phyloP scores from a whole-genome alignment of 2,888 invertebrate genomes.

The Andricus quercusramuli region DNA sequence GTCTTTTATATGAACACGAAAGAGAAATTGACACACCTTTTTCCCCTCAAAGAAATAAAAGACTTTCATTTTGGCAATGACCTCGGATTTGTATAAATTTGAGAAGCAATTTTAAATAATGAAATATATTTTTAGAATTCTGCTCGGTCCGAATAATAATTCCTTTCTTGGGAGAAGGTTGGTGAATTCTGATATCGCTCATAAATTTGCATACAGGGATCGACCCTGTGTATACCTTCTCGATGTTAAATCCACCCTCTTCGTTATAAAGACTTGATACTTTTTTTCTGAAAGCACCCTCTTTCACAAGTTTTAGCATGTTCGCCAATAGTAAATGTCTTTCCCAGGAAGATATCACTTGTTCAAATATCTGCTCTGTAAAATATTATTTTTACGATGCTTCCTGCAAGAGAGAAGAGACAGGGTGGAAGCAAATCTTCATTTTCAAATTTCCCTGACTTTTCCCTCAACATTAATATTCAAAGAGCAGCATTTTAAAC shows the following conservation, averaged over 20 bases:
- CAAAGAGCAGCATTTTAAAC: too few species aligned
- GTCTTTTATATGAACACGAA: neutral
- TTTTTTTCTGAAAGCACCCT: constrained; percentile 4
- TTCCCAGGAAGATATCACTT: constrained; percentile 20
- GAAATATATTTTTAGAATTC: neutral
- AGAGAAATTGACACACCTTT: constrained; percentile 4
- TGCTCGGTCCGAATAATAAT: neutral
- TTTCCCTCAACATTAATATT: too few species aligned
- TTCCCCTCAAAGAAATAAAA: neutral
- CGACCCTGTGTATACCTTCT: neutral
- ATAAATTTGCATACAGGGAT: constrained; percentile 13
- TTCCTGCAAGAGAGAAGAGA: constrained; percentile 6
- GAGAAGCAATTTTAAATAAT: neutral
- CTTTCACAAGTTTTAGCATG: constrained; percentile 25
- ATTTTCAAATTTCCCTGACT: too few species aligned
- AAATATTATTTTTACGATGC: constrained; percentile 36
- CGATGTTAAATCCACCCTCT: neutral
- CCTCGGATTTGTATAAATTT: neutral
- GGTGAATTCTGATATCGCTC: constrained; percentile 1
- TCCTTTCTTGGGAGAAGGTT: neutral
- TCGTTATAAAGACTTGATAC: constrained; percentile 26
- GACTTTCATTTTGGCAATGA: neutral
- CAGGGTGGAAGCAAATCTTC: too few species aligned
- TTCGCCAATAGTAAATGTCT: constrained; percentile 13
- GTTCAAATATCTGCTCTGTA: constrained; percentile 11